Conservation (phyloP, 2,113 vertebrate genomes). For the Lepus americanus region DNA sequence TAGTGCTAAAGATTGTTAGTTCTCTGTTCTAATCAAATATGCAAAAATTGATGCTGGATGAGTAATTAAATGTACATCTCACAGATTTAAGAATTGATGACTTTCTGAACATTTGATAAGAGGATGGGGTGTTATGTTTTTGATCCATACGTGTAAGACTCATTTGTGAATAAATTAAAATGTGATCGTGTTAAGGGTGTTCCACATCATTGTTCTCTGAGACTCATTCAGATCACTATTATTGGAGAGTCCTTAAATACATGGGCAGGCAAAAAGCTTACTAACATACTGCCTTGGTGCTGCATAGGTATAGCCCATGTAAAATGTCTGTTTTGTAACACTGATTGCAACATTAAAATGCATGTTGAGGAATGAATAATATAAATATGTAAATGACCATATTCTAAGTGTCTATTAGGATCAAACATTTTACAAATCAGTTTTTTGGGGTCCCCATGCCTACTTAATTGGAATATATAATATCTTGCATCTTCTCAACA, state of each 20-base stretch:
- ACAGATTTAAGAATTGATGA: slow-evolving; percentile 35
- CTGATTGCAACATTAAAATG: not conserved
- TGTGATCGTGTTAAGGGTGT: not conserved
- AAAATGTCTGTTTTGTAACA: not conserved
- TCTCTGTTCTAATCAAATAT: slow-evolving; percentile 15
- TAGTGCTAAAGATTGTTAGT: not conserved
- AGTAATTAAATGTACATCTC: slow-evolving; percentile 23
- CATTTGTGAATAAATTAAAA: not conserved
- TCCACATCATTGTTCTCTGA: not conserved
- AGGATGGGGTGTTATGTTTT: not conserved
- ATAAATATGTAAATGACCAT: not conserved
- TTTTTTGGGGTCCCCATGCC: not conserved
- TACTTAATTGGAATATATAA: slow-evolving; percentile 38
- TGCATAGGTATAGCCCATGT: not conserved
- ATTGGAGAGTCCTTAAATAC: slow-evolving; percentile 14
- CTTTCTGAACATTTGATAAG: not conserved
- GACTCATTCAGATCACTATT: not conserved
- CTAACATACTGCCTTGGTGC: not conserved
- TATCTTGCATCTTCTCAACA: not conserved
- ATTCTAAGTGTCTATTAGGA: not conserved
- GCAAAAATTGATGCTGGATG: not conserved
- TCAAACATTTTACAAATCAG: slow-evolving; percentile 48
- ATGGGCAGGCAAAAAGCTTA: slow-evolving; percentile 2
- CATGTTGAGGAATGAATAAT: slow-evolving; percentile 5
- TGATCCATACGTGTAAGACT: not conserved